Evolutionary conservation across 2,113 vertebrate species (phyloP), one percentile per base, ranked within the genome.

Genomic region (Brachypodius melanocephalos): DNA sequence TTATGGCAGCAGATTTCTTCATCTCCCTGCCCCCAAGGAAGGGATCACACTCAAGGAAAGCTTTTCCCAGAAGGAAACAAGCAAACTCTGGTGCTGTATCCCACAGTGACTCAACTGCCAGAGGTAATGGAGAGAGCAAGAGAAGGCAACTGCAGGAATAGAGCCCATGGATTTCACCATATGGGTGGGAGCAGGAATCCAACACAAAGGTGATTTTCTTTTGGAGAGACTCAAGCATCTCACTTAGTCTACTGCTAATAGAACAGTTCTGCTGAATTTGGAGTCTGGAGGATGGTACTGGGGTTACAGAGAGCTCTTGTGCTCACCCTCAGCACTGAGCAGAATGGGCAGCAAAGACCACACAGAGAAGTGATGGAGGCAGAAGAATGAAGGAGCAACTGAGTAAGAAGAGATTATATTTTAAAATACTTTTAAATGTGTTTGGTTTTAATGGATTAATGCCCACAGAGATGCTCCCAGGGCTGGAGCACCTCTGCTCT

Each of bases 381-480:
- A 79, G 49, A 61, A 82, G 9, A 9, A 43, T 17, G 42, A 63
- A 59, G 57, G 43, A 82, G 31, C 6, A 52, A 36, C 10, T 9
- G 16, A 48, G 14, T 20, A 52, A 42, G n/a, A 62, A 36, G 9
- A 57, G 5, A 40, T 26, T 46, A 3, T 4, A 5, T 31, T 34
- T 58, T 48, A 11, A 6, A 26, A 55, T 9, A 17, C 12, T 18
- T 52, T 67, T 24, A 2, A 29, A 51, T 28, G 15, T 9, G 62
- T 66, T 86, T 55, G 14, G n/a, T 71, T 66, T 77, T 36, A 12
- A 54, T 31, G 34, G 29, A 76, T 83, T 68, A 65, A 77, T 17
- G 29, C 36, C 45, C 26, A 9, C 0, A 0, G 34, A 58, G 42
- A 2, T 17, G 21, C 5, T 16, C 4, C 0, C 1, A 32, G n/a